Conservation (phyloP, 2,797 vertebrate genomes). For the Lepilemur ruficaudatus region DNA sequence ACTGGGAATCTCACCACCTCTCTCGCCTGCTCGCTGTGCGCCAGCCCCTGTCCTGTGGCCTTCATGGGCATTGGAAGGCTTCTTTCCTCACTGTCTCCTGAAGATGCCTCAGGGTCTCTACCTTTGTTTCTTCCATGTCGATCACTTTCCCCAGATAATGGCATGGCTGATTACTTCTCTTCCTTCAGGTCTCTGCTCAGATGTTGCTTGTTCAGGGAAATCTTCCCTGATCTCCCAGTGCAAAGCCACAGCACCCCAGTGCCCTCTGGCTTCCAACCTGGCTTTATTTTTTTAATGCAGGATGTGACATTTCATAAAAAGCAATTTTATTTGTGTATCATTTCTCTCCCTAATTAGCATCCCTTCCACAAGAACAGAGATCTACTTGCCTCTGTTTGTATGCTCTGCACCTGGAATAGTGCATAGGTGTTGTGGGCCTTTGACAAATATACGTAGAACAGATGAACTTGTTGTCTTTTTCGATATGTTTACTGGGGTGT, state of each 20-base stretch:
- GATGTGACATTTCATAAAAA: background rate
- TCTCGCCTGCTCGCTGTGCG: background rate
- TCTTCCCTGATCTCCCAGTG: background rate
- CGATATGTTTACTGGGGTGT: background rate
- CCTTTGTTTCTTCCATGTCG: background rate
- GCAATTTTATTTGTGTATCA: background rate
- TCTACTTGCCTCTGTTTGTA: background rate
- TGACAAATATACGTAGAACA: background rate
- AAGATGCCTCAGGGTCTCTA: background rate
- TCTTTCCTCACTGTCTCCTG: background rate
- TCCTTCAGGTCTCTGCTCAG: background rate
- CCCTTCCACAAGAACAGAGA: background rate
- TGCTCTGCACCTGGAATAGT: background rate
- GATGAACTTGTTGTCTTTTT: background rate
- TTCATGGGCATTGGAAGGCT: background rate
- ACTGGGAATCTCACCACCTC: accelerated
- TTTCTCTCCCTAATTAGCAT: background rate
- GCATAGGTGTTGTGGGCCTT: background rate
- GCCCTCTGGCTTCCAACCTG: background rate
- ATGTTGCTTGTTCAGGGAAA: background rate
- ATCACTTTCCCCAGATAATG: background rate
- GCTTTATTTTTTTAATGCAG: background rate
- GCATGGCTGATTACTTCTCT: background rate
- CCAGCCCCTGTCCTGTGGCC: background rate
- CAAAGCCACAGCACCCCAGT: background rate